These are phyloP conservation scores for Diarsia dahlii DNA, from an alignment of 2,888 invertebrate genomes.

Conservation along the genomic window DNA sequence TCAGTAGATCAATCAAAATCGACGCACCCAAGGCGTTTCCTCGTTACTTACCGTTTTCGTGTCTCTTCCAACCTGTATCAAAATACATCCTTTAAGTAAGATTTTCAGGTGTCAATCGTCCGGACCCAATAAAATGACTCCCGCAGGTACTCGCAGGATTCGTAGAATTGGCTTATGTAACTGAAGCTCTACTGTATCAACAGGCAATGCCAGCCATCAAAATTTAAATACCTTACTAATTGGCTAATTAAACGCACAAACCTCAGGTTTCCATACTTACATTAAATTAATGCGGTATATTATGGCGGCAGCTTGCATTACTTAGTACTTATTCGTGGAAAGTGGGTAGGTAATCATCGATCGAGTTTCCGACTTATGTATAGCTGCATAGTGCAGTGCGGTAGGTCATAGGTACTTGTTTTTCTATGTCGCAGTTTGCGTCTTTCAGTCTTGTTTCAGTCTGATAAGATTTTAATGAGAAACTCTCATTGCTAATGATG, in stretches of 20 bases:
- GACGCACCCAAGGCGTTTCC: no score
- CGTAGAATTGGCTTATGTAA: slow-evolving; percentile 18
- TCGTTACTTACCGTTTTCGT: no score
- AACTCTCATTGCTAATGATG: background rate
- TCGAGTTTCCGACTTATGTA: slow-evolving; percentile 23
- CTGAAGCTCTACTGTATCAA: slow-evolving; percentile 4
- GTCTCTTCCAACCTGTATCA: no score
- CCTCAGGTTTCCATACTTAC: background rate
- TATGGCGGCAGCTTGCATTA: background rate
- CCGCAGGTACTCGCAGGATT: background rate
- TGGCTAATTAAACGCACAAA: slow-evolving; percentile 1
- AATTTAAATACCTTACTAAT: background rate
- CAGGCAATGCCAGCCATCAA: background rate
- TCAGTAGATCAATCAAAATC: no score
- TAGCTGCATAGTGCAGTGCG: background rate
- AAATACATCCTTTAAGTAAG: background rate
- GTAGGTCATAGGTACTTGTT: background rate
- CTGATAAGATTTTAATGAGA: background rate
- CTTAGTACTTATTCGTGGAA: slow-evolving; percentile 14
- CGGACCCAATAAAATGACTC: background rate
- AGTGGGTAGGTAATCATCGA: slow-evolving; percentile 27
- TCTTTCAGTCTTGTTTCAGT: background rate
- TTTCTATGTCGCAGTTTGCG: background rate
- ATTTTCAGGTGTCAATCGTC: background rate
- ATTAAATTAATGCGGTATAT: slow-evolving; percentile 33